These are phyloP conservation scores for Enteromius afrohamiltoni DNA, from an alignment of 2,797 vertebrate genomes.

Conservation along the genomic window DNA sequence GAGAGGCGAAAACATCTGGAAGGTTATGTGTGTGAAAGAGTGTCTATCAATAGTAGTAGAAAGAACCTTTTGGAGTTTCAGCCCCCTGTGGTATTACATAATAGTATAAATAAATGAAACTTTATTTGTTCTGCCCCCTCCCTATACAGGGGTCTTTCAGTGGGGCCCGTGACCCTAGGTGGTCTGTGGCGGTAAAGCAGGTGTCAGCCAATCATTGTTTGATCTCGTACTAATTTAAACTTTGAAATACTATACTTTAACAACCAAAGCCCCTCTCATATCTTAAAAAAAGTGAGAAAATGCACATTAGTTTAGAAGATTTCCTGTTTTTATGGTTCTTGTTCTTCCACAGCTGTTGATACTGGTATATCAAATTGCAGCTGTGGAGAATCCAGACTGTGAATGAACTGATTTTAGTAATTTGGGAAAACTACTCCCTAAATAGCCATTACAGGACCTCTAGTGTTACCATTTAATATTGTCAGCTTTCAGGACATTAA, in stretches of 20 bases:
- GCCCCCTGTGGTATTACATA: slow-evolving; percentile 1
- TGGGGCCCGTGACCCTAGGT: neutral
- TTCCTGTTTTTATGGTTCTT: neutral
- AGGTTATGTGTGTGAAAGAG: slow-evolving; percentile 17
- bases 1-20: slow-evolving; percentile 14
- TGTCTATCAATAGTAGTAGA: slow-evolving; percentile 1
- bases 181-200: neutral
- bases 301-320: neutral
- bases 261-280: neutral
- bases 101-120: neutral
- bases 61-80: neutral
- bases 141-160: neutral
- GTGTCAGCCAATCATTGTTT: neutral
- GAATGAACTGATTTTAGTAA: slow-evolving; percentile 11
- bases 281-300: neutral
- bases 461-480: slow-evolving; percentile 4
- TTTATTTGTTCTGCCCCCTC: neutral
- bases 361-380: slow-evolving; percentile 6
- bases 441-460: slow-evolving; percentile 4
- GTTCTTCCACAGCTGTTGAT: neutral
- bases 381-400: slow-evolving; percentile 2
- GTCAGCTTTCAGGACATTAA: slow-evolving; percentile 2
- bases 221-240: neutral
- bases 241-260: neutral
- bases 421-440: slow-evolving; percentile 12